Evolutionary conservation across 2,113 vertebrate genomes (phyloP), one percentile per base, ranked within the genome.

Genomic region (Penelope pileata): DNA sequence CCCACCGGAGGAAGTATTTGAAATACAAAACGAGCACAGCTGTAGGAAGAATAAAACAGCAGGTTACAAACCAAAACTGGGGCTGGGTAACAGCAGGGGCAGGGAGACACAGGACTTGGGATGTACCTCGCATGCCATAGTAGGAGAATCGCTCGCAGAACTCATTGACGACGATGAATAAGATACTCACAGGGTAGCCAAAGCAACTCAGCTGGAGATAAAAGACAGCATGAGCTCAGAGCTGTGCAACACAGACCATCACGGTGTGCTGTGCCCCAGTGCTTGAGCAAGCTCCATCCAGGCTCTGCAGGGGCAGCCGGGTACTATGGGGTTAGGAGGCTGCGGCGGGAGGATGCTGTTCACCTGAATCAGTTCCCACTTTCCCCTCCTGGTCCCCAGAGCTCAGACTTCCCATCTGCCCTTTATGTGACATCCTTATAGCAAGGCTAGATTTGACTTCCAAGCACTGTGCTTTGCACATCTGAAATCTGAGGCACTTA

Each of bases 111-210:
- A 1, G 67, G 26, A 22, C n/a, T 3, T 0, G 2, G 22, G n/a
- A 76, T 84, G 23, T 97, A 99, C 99, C 99, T 98, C 98, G 97
- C 99, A 99, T 99, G 95, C 99, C 99, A 99, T 99, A 99, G 98
- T 99, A 99, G 97, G 99, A 99, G 95, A 99, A 99, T 30, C 99
- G 97, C 96, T 99, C 99, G 2, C 99, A 99, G 98, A 99, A 99
- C 96, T 99, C 99, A 95, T 99, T 99, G 92, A 99, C 67, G 85
- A 99, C 94, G 2, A 99, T 99, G 97, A 99, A 99, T 97, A 99
- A 99, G 95, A 99, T 99, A 96, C 99, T 99, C 94, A 99, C 4
- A 3, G 99, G 99, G 82, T 98, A 99, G 9, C 98, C 98, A 66
- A 93, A 97, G 88, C 94, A 98, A 40, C n/a, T 58, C 3, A 17